Evolutionary conservation across 1,140 invertebrate genomes (phyloP).

Genomic region (Streblospio benedicti): DNA sequence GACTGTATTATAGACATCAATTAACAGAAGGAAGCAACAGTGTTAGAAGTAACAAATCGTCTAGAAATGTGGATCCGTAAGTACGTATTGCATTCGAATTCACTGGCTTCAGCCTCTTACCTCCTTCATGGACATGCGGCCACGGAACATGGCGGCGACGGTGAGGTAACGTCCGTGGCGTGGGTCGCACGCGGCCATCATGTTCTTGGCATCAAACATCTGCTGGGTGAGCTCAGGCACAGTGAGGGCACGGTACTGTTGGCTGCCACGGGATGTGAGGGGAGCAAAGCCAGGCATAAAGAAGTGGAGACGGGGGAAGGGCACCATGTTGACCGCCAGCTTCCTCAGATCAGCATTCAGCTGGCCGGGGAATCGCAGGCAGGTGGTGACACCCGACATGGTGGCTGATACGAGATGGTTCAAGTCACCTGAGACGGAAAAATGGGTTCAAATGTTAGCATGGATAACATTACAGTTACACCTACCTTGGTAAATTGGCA

Average conservation of each 20-base stretch:
- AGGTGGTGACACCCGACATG: slow-evolving; percentile 75
- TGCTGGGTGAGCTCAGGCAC: slow-evolving; percentile 72
- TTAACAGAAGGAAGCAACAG: neutral
- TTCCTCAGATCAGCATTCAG: slow-evolving; percentile 80
- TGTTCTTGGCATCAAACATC: slow-evolving; percentile 67
- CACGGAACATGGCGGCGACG: slow-evolving; percentile 53
- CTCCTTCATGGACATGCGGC: slow-evolving; percentile 49
- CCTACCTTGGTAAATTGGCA: too few species aligned
- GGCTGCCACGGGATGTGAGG: slow-evolving; percentile 64
- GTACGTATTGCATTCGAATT: neutral
- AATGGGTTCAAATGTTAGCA: too few species aligned
- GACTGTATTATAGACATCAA: neutral
- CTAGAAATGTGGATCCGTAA: neutral
- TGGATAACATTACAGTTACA: too few species aligned
- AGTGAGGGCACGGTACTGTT: slow-evolving; percentile 49
- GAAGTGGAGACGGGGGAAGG: slow-evolving; percentile 91
- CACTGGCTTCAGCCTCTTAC: slow-evolving; percentile 43
- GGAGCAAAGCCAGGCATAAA: slow-evolving; percentile 95
- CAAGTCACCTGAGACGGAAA: slow-evolving; percentile 52
- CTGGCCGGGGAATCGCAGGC: slow-evolving; percentile 54
- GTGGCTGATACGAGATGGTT: slow-evolving; percentile 57
- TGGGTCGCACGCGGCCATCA: slow-evolving; percentile 85
- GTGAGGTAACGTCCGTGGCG: slow-evolving; percentile 81
- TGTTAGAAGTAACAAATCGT: neutral
- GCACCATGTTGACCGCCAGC: slow-evolving; percentile 96